Evolutionary conservation across 2,113 vertebrate genomes (phyloP), one percentile per base, ranked within the genome.

Genomic region (Leucoraja erinaceus): DNA sequence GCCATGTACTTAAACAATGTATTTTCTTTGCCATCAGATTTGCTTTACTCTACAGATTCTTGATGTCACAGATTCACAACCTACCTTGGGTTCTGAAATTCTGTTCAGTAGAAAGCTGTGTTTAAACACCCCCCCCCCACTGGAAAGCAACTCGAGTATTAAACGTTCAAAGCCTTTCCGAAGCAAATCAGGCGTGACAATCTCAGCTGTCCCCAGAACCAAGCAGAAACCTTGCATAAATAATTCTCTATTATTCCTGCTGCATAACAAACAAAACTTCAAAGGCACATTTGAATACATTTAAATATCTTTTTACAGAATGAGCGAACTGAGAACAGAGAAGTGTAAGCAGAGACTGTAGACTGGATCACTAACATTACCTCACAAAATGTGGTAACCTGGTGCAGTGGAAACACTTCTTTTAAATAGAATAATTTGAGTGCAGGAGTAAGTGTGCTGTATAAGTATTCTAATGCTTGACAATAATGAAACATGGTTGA

Each of bases 231-330:
- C 59, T 88, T 61, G 7, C 28, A 88, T 66, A 66, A 88, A 63
- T 88, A 88, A 66, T 63, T 63, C 56, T 16, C 31, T 18, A 14
- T 88, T 66, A 88, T 63, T 88, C 83, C 59, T 5, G 6, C n/a
- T 66, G n/a, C 59, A 88, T 63, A 59, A n/a, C 28, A n/a, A 88
- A 31, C 11, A n/a, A 31, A 63, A 63, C 12, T 63, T 88, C 83
- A 63, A 88, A 88, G 59, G 61, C 12, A 0, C 59, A 66, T 88
- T 88, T 88, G 59, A 88, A 88, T 88, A 63, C 63, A 63, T 88
- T 88, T 31, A 88, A 63, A 88, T 88, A 33, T 63, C 4, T 16
- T 18, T 59, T 59, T 31, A 16, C 28, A 31, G 59, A 88, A 88
- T 63, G 11, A 28, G 83, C 59, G 63, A 61, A n/a, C 25, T 63